Conservation (phyloP, 2,888 invertebrate species). For the Acleris laterana region DNA sequence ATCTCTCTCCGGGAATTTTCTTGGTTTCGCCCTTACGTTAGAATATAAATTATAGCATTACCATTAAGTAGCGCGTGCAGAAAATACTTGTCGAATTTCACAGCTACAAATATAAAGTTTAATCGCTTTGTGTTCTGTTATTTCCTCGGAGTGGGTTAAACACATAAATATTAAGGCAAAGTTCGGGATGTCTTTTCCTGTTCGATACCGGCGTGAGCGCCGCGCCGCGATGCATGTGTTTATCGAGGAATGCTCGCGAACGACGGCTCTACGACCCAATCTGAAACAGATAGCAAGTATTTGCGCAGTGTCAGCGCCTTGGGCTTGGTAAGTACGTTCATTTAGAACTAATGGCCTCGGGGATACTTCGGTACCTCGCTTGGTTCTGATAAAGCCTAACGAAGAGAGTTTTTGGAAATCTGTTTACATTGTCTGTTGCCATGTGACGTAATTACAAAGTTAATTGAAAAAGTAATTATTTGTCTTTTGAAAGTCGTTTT, state of each 20-base stretch:
- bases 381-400: neutral
- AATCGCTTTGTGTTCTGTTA: constrained; percentile 39
- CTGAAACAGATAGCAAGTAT: constrained; percentile 52
- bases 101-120: constrained; percentile 38
- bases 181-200: constrained; percentile 47
- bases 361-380: neutral
- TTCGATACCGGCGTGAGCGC: constrained; percentile 43
- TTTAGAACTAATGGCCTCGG: neutral
- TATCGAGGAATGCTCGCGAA: constrained; percentile 52
- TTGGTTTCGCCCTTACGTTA: constrained; percentile 42
- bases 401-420: neutral
- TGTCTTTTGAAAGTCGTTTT: no score
- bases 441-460: no score
- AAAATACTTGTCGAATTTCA: constrained; percentile 40
- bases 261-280: constrained; percentile 54
- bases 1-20: constrained; percentile 46
- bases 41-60: constrained; percentile 51
- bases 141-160: constrained; percentile 37
- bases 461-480: no score
- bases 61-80: constrained; percentile 43
- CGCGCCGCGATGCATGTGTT: constrained; percentile 52
- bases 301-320: constrained; percentile 40
- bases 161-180: constrained; percentile 43
- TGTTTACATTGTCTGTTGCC: neutral
- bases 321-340: constrained; percentile 2